These are phyloP conservation scores for Copidosoma aretas DNA, from an alignment of 2,888 invertebrate genomes.

Conservation along the genomic window DNA sequence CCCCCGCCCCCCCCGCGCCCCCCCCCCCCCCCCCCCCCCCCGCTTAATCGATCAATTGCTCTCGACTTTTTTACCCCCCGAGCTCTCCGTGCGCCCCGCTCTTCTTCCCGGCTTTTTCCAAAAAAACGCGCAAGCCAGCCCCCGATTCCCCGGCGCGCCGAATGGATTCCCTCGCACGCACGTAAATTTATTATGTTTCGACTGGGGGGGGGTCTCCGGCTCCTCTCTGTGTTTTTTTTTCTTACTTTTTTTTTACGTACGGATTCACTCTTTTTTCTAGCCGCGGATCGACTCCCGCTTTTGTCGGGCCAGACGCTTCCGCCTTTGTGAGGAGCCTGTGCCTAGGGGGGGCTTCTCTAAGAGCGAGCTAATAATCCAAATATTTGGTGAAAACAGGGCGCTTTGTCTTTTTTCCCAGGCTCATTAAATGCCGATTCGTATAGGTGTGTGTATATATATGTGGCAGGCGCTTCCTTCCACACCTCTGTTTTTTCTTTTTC, in stretches of 20 bases:
- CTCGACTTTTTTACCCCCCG: slow-evolving; percentile 27
- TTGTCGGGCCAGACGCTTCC: background rate
- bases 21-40: too few relatives aligned
- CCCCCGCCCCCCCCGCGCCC: too few relatives aligned
- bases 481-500: background rate
- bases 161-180: slow-evolving; percentile 32
- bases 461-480: too few relatives aligned
- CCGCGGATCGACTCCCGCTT: slow-evolving; percentile 16
- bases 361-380: slow-evolving; percentile 41
- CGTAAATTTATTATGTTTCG: slow-evolving; percentile 41
- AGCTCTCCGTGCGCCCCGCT: slow-evolving; percentile 20
- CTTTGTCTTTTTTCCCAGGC: slow-evolving; percentile 39
- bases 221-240: slow-evolving; percentile 2
- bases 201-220: slow-evolving; percentile 8
- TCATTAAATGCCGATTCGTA: slow-evolving; percentile 37
- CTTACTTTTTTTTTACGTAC: slow-evolving; percentile 1
- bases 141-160: slow-evolving; percentile 15
- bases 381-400: slow-evolving; percentile 39
- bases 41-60: slow-evolving; percentile 45
- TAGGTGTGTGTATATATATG: too few relatives aligned
- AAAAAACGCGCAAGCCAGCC: slow-evolving; percentile 31
- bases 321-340: slow-evolving; percentile 20
- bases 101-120: slow-evolving; percentile 23
- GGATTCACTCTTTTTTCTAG: background rate
- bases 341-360: slow-evolving; percentile 17